Percentiles rank a stretch among this genome's conserved stretches.
phyloP scores from a whole-genome alignment of 2,888 invertebrate species.

The Micoletzkya japonica region DNA sequence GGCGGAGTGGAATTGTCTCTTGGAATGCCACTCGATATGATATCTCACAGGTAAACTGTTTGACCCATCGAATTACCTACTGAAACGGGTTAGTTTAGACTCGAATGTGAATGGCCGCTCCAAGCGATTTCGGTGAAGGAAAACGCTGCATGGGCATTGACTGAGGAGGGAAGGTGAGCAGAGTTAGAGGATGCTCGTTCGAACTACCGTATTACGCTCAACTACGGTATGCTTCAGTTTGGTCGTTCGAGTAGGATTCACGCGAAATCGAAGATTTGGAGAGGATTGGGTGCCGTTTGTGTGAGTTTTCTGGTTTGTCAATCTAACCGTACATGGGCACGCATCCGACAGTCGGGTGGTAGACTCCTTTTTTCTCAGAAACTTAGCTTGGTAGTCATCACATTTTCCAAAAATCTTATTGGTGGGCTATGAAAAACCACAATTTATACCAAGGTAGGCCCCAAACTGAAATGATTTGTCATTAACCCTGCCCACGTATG shows the following conservation, averaged over 20 bases:
- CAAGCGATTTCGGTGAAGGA: conserved; percentile 12
- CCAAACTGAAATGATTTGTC: too few relatives aligned
- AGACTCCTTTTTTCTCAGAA: background rate
- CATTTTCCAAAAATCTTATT: too few relatives aligned
- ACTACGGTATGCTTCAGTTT: background rate
- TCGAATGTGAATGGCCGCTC: conserved; percentile 20
- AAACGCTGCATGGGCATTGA: conserved; percentile 18
- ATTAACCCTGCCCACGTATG: too few relatives aligned
- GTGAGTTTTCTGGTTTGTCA: background rate
- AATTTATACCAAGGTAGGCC: too few relatives aligned
- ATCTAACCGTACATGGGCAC: background rate
- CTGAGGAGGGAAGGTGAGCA: conserved; percentile 20
- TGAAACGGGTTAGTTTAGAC: background rate
- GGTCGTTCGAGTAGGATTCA: conserved; percentile 25
- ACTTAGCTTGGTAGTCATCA: background rate
- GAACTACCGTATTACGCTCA: background rate
- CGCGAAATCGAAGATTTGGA: conserved; percentile 21
- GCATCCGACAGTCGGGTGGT: background rate
- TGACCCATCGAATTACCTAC: background rate
- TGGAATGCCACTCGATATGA: background rate
- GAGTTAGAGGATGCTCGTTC: background rate
- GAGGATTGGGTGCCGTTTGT: conserved; percentile 25
- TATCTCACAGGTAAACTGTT: background rate
- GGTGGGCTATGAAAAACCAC: too few relatives aligned
- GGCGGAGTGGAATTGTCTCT: conserved; percentile 13